Evolutionary conservation across 2,888 invertebrate genomes (phyloP), one percentile per base, ranked within the genome.

Genomic region (Ichneumoninae sp.): DNA sequence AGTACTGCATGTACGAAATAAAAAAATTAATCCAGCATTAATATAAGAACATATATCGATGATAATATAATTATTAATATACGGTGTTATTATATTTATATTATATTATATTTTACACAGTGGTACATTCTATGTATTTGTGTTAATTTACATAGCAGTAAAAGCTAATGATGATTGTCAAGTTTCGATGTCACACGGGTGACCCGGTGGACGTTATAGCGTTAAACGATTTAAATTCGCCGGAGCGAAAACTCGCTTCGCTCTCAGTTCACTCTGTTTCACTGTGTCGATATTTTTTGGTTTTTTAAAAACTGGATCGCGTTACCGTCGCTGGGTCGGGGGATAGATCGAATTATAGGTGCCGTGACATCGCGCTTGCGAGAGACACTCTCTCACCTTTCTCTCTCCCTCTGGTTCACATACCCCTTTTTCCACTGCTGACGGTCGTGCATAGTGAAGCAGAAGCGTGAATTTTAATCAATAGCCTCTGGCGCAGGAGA

Each of bases 381-480:
- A 69, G 60, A 60, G 33, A 40, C 19, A 7, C 10, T 62, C 69
- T 44, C 62, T 16, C 62, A 4, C 19, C 40, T n/a, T 8, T 40
- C 40, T 40, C 40, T 40, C 40, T 40, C 40, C 6, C 33, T 33
- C 33, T 33, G 33, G 7, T 1, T 40, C 70, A 16, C 62, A 13
- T 60, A 79, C 65, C 50, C 69, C 26, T 22, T 40, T 65, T 70
- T 65, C 70, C 33, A 68, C 10, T 60, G 50, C 16, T 52, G 40
- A 79, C 71, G 70, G 69, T 60, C 60, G 19, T 75, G 75, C 50
- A 75, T 50, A 47, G 30, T 10, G n/a, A 1, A 57, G 33, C 40
- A 22, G 36, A 52, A 71, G 50, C 62, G 60, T 82, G 82, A 85
- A 85, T 82, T 82, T 82, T 80, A 82, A 85, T 85, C 84, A 85